Percentiles rank a stretch among this genome's conserved stretches.
Evolutionary conservation across 2,888 invertebrate species (phyloP).

Genomic region (Campoletis raptor): DNA sequence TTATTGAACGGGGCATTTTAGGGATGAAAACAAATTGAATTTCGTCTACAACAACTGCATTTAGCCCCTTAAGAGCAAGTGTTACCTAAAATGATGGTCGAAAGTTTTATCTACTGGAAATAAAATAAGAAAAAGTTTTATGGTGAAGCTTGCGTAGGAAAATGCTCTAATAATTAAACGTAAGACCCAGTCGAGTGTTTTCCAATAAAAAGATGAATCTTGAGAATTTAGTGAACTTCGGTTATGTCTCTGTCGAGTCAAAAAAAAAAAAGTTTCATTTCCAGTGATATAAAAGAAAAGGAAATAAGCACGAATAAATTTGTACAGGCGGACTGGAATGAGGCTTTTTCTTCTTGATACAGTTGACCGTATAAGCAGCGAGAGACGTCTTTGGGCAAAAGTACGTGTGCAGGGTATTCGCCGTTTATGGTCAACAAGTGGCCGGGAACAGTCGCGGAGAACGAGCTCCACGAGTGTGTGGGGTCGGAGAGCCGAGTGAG

Average conservation of each 20-base stretch:
- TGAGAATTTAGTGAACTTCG: not conserved
- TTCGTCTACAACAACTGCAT: no score
- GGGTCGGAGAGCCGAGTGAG: slow-evolving; percentile 60
- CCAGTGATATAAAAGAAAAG: slow-evolving; percentile 1
- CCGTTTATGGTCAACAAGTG: slow-evolving; percentile 77
- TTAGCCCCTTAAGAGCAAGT: no score
- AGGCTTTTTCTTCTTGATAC: slow-evolving; percentile 56
- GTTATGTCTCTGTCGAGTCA: slow-evolving; percentile 1
- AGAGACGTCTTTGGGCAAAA: slow-evolving; percentile 51
- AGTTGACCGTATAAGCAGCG: slow-evolving; percentile 62
- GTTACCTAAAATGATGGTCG: no score
- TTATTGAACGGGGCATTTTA: no score
- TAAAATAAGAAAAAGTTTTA: not conserved
- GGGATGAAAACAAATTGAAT: no score
- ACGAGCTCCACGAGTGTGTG: slow-evolving; percentile 28
- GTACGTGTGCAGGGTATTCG: slow-evolving; percentile 47
- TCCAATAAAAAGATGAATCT: not conserved
- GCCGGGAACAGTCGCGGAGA: slow-evolving; percentile 68
- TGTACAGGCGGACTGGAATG: slow-evolving; percentile 33
- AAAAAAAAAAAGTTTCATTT: slow-evolving; percentile 13
- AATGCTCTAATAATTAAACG: not conserved
- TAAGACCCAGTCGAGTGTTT: not conserved
- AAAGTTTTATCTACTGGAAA: not conserved
- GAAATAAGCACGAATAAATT: slow-evolving; percentile 28
- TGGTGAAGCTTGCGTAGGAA: not conserved